phyloP scores from a whole-genome alignment of 1,140 invertebrate genomes.

The Drosophila pruinosa region DNA sequence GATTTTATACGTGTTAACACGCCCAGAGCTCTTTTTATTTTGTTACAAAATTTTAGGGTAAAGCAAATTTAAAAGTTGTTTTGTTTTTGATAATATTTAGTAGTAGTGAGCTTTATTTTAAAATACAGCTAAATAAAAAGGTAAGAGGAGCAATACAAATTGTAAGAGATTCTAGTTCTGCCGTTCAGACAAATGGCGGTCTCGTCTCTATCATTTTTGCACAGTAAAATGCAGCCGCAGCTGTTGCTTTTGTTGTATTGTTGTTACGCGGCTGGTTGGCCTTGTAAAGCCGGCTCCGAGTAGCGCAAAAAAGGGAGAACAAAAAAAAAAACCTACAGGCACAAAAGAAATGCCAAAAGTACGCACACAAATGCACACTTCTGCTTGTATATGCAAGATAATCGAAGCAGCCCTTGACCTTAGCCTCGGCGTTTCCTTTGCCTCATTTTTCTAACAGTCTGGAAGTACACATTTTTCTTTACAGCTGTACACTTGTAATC shows the following conservation, averaged over 20 bases:
- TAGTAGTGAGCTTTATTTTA: constrained; percentile 9
- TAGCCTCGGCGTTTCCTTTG: background rate
- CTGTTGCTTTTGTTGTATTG: constrained; percentile 42
- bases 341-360: constrained; percentile 30
- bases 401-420: constrained; percentile 46
- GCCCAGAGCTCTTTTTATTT: constrained; percentile 4
- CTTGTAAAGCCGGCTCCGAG: constrained; percentile 28
- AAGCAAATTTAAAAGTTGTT: constrained; percentile 6
- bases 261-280: constrained; percentile 25
- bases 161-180: background rate
- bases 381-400: background rate
- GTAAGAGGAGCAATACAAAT: constrained; percentile 16
- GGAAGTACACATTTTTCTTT: background rate
- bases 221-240: constrained; percentile 34
- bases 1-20: constrained; percentile 36
- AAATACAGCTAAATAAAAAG: constrained; percentile 9
- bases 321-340: constrained; percentile 7
- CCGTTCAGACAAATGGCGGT: constrained; percentile 2
- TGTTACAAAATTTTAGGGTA: constrained; percentile 4
- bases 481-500: constrained; percentile 50
- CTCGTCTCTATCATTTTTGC: no score
- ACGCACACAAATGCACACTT: constrained; percentile 5
- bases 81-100: background rate
- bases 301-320: constrained; percentile 30
- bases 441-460: background rate